Conservation (phyloP, 2,888 invertebrate species). For the Cybosia mesomella region DNA sequence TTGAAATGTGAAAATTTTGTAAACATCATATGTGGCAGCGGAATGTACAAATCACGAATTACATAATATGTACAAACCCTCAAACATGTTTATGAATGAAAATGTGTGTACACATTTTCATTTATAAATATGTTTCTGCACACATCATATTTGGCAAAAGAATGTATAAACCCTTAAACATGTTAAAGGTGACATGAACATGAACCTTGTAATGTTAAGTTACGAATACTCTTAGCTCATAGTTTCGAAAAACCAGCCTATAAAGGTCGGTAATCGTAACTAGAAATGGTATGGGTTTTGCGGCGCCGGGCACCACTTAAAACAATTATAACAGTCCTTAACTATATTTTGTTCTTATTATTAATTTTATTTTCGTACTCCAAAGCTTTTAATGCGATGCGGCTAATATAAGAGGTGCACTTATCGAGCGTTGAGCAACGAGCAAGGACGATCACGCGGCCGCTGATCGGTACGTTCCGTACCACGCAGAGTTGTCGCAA, state of each 20-base stretch:
- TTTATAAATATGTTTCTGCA: not conserved
- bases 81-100: not conserved
- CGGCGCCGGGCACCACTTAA: conserved; percentile 57
- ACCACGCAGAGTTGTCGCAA: conserved; percentile 58
- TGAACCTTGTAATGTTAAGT: not conserved
- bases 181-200: too few species aligned
- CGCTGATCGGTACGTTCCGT: conserved; percentile 52
- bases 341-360: conserved; percentile 74
- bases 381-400: conserved; percentile 80
- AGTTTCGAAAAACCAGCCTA: conserved; percentile 70
- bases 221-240: conserved; percentile 28
- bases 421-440: conserved; percentile 77
- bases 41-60: too few species aligned
- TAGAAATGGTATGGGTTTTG: conserved; percentile 44
- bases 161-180: not conserved
- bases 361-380: conserved; percentile 59
- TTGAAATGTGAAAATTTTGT: too few species aligned
- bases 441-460: conserved; percentile 74
- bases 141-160: not conserved
- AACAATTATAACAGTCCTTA: conserved; percentile 71
- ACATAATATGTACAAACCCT: too few species aligned
- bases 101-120: too few species aligned
- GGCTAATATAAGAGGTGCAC: conserved; percentile 66
- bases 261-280: conserved; percentile 71
- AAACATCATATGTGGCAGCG: too few species aligned